Evolutionary conservation across 2,113 vertebrate species (phyloP).

Genomic region (Tachysurus fulvidraco): DNA sequence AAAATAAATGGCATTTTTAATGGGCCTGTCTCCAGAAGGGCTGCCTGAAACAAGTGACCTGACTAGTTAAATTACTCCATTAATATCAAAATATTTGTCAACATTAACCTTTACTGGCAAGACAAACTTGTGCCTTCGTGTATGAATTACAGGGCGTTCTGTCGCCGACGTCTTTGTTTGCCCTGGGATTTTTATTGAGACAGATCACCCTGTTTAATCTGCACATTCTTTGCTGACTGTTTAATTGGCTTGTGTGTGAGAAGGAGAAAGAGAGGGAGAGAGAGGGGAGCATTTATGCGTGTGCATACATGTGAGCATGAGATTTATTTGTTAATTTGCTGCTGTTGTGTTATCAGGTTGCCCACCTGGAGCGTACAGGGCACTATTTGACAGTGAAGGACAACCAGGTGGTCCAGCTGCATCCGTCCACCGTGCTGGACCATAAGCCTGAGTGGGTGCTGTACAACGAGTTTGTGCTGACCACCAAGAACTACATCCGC

Average conservation of each 20-base stretch:
- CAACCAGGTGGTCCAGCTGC: constrained; percentile 96
- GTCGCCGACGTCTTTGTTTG: constrained; percentile 67
- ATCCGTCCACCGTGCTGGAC: constrained; percentile 95
- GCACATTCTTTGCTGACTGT: constrained; percentile 56
- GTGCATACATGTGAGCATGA: neutral
- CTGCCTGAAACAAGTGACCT: constrained; percentile 69
- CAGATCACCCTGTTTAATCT: constrained; percentile 72
- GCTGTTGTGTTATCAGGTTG: constrained; percentile 74
- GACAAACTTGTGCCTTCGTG: constrained; percentile 71
- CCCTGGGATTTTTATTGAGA: constrained; percentile 71
- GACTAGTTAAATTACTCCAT: constrained; percentile 74
- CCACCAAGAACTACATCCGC: constrained; percentile 97
- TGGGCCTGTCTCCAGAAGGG: constrained; percentile 61
- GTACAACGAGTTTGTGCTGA: constrained; percentile 97
- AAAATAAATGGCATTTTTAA: constrained; percentile 69
- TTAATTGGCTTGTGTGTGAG: constrained; percentile 42
- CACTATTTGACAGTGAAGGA: constrained; percentile 97
- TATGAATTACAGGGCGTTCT: constrained; percentile 63
- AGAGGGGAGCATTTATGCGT: neutral
- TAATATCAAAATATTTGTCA: constrained; percentile 79
- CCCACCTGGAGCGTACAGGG: constrained; percentile 93
- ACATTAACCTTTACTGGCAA: constrained; percentile 75
- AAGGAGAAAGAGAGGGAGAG: neutral
- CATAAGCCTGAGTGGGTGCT: constrained; percentile 98
- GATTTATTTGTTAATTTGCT: constrained; percentile 49